Percentiles rank a stretch among this genome's conserved stretches.
Conservation (phyloP, 2,113 vertebrate species). For the Ia io region DNA sequence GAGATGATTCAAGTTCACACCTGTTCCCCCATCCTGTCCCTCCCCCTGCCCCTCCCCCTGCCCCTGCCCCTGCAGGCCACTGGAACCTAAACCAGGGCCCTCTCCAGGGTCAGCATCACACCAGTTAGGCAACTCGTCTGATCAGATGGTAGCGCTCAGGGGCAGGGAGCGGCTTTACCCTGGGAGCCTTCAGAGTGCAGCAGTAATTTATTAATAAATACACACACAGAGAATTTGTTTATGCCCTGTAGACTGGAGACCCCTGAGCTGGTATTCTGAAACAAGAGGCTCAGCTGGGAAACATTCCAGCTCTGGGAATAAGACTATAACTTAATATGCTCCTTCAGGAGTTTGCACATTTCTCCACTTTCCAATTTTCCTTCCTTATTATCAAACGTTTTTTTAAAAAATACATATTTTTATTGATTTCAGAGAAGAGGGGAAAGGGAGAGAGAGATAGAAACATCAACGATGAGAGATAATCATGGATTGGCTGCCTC, state of each 20-base stretch:
- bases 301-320: background rate
- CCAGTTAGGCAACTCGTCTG: background rate
- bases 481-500: no score
- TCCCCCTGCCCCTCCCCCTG: background rate
- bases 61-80: background rate
- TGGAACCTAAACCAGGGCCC: background rate
- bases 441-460: no score
- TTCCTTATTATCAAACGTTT: background rate
- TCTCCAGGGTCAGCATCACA: background rate
- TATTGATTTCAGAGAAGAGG: no score
- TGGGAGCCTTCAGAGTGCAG: background rate
- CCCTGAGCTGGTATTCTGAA: background rate
- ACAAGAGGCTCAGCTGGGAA: no score
- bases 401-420: background rate
- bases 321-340: rapidly evolving
- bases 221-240: no score
- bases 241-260: rapidly evolving
- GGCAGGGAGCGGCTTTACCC: background rate
- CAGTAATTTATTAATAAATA: rapidly evolving
- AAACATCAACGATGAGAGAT: no score
- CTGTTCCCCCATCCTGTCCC: no score
- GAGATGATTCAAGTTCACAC: background rate
- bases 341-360: rapidly evolving
- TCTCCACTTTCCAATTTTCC: background rate
- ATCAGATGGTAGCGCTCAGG: rapidly evolving